These are phyloP conservation scores for Thalassoma bifasciatum DNA, from an alignment of 2,113 vertebrate genomes.

Conservation along the genomic window DNA sequence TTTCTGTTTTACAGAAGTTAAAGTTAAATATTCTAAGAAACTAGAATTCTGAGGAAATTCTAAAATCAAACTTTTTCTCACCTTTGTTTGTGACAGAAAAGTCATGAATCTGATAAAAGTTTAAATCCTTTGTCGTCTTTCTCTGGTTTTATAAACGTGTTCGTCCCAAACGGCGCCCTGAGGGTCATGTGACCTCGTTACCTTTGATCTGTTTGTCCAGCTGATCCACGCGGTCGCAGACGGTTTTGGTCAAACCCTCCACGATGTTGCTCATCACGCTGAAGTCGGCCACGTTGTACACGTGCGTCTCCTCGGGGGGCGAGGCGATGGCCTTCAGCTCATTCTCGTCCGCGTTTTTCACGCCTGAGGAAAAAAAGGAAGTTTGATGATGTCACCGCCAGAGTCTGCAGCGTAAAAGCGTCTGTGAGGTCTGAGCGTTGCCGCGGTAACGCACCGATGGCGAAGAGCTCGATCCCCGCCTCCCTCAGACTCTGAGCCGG, in stretches of 20 bases:
- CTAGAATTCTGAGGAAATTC: too few species aligned
- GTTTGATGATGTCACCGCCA: too few species aligned
- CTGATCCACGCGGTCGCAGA: slow-evolving; percentile 92
- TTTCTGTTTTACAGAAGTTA: too few species aligned
- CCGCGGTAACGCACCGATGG: slow-evolving; percentile 87
- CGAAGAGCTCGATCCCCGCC: slow-evolving; percentile 96
- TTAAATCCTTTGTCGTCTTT: too few species aligned
- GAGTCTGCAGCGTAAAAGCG: too few species aligned
- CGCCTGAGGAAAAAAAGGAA: slow-evolving; percentile 81
- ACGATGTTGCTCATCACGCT: slow-evolving; percentile 95
- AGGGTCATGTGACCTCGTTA: neutral
- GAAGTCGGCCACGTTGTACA: slow-evolving; percentile 97
- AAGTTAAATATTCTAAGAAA: too few species aligned
- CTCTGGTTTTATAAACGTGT: too few species aligned
- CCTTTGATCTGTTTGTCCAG: slow-evolving; percentile 86
- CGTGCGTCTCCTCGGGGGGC: slow-evolving; percentile 90
- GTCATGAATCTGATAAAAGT: too few species aligned
- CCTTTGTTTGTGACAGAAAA: too few species aligned
- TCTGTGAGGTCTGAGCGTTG: neutral
- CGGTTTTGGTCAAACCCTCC: slow-evolving; percentile 88
- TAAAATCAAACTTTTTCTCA: too few species aligned
- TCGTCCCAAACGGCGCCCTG: too few species aligned
- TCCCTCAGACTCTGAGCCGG: slow-evolving; percentile 90
- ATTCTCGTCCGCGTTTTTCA: slow-evolving; percentile 95
- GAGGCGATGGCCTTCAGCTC: slow-evolving; percentile 95